Conservation (phyloP, 2,113 vertebrate species). For the Mesitornis unicolor region DNA sequence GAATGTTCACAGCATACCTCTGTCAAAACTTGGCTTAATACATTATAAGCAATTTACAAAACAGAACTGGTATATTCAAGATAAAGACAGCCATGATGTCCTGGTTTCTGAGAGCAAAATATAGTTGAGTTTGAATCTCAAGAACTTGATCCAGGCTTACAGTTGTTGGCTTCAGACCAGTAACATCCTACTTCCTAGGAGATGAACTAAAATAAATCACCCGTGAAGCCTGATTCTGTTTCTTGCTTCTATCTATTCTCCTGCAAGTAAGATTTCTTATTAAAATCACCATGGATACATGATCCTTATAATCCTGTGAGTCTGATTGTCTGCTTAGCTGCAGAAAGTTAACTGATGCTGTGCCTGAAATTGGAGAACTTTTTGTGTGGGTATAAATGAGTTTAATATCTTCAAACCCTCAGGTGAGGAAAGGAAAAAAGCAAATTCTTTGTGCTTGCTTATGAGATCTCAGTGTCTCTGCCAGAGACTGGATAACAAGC, state of each 20-base stretch:
- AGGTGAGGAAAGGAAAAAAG: not conserved
- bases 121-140: not conserved
- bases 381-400: not conserved
- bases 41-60: not conserved
- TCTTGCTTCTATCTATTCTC: slow-evolving; percentile 30
- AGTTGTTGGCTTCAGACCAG: slow-evolving; percentile 25
- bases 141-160: slow-evolving; percentile 29
- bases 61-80: not conserved
- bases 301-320: slow-evolving; percentile 50
- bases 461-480: not conserved
- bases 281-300: slow-evolving; percentile 63
- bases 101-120: not conserved
- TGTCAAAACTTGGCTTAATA: not conserved
- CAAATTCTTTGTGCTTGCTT: not conserved
- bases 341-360: slow-evolving; percentile 17
- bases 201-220: slow-evolving; percentile 48
- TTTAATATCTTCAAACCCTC: not conserved
- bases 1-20: not conserved
- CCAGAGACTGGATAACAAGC: not conserved
- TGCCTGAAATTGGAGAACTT: not conserved
- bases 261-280: slow-evolving; percentile 50
- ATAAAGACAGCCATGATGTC: not conserved
- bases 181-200: slow-evolving; percentile 35
- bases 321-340: slow-evolving; percentile 18
- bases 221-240: slow-evolving; percentile 16